Base-by-base conservation (phyloP, 1,140 invertebrate genomes). In the Rhopalosiphum padi region DNA sequence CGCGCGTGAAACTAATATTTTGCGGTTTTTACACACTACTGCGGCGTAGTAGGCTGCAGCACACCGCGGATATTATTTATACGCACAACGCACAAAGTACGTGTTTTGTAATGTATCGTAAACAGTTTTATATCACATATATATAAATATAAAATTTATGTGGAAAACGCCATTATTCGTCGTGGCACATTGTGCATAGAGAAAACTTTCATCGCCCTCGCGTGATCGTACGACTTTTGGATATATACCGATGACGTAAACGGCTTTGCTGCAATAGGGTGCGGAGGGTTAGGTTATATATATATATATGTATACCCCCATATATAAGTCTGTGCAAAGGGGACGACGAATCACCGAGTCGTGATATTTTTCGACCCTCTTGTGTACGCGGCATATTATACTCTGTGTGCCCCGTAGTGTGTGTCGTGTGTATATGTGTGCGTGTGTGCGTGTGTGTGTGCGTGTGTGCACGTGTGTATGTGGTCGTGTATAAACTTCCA, bases 281-380 rank as follows among this genome's bases (percentile, higher is more conserved):
- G 30, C 43, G 35, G 86, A 22, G 46, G 43, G 46, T 77, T n/a
- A 46, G 46, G 60, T 15, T n/a, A 77, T 77, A n/a, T 77, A n/a
- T 68, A n/a, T 68, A 37, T 37, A 55, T 48, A 48, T 48, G 15
- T 48, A 21, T 18, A 60, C 60, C 25, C 55, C 60, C n/a, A 11
- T 86, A n/a, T n/a, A 87, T 46, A 46, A 87, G 85, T 46, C 30
- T 51, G 86, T 11, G 30, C 30, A 87, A 87, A 87, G 30, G 46
- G 46, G 43, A 22, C 18, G 43, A 48, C 30, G 86, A 48, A 87
- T 87, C 86, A 51, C 43, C 46, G 86, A 87, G 46, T 87, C 46
- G 86, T 87, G 86, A 87, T 87, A 48, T 46, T 87, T 87, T 87
- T 87, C 86, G 46, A 87, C 86, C 86, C 86, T 87, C 83, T 85